Base-by-base conservation (phyloP, 2,113 vertebrate species). In the Dermatemys mawii region DNA sequence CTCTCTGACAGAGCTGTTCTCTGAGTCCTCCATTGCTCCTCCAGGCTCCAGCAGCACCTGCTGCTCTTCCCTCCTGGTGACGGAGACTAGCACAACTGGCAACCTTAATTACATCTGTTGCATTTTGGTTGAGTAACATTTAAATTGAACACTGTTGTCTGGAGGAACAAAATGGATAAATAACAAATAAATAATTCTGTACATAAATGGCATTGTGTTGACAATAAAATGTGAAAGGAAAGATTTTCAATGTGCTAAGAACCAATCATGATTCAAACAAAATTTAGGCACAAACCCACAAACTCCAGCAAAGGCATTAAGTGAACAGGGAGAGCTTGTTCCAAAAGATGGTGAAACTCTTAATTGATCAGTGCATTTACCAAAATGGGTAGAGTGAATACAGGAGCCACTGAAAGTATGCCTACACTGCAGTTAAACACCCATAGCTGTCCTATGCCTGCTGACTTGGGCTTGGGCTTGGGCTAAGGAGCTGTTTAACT, bases 111-210 rank as follows among this genome's bases (percentile, higher is more conserved):
- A 94, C 95, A 53, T 90, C 67, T 92, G 57, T 79, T 93, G 89
- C 4, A 8, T 88, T 96, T 94, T 90, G 70, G 50, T 79, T 95
- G 57, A 89, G 89, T 60, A 91, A 11, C 78, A 84, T 76, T 91
- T 91, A 85, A 86, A 10, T 49, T 38, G 94, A 79, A 86, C 63
- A 60, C 22, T 90, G 35, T 63, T 78, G 76, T 84, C 11, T 53
- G 22, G 51, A 53, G 51, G 54, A 26, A 10, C 54, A 55, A 9
- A 4, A 55, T 55, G 54, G 29, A 81, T 49, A 79, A 92, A 84
- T 35, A 88, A 87, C 67, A 84, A 92, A 55, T 6, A 86, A 89
- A 67, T 73, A 26, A 81, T 91, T 84, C 70, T 54, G 73, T 63
- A 57, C 35, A 89, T 86, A 22, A 84, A 90, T 93, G 41, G 73